Percentiles rank a stretch among this genome's conserved stretches.
phyloP scores from a whole-genome alignment of 2,113 vertebrate genomes.

The Epinephelus lanceolatus region DNA sequence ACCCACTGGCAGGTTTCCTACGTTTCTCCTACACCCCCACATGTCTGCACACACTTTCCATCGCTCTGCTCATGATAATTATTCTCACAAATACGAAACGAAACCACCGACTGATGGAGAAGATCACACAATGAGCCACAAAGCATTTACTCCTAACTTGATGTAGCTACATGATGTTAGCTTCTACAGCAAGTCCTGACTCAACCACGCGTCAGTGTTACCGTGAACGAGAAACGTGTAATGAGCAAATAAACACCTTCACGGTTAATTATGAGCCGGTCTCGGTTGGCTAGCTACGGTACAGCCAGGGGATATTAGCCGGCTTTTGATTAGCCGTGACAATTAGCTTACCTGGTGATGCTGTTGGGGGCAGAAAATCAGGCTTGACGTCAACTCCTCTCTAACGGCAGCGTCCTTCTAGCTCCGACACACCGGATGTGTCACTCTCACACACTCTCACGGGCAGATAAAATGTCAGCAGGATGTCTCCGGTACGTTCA shows the following conservation, averaged over 20 bases:
- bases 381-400: slow-evolving; percentile 46
- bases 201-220: too few relatives aligned
- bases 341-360: slow-evolving; percentile 73
- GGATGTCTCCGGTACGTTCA: not conserved
- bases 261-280: not conserved
- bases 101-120: too few relatives aligned
- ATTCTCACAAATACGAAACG: not conserved
- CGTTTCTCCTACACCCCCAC: too few relatives aligned
- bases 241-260: not conserved
- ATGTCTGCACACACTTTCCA: not conserved
- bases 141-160: not conserved
- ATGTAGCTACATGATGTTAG: not conserved
- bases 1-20: not conserved
- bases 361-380: slow-evolving; percentile 14
- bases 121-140: not conserved
- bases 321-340: slow-evolving; percentile 31
- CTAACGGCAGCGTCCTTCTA: not conserved
- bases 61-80: not conserved
- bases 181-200: not conserved
- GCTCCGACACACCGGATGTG: not conserved
- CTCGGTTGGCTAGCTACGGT: not conserved
- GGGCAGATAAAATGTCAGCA: not conserved
- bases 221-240: accelerated
- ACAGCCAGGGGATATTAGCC: not conserved
- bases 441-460: not conserved